phyloP scores from a whole-genome alignment of 2,797 vertebrate species.

The Enteromius unitaeniatus region DNA sequence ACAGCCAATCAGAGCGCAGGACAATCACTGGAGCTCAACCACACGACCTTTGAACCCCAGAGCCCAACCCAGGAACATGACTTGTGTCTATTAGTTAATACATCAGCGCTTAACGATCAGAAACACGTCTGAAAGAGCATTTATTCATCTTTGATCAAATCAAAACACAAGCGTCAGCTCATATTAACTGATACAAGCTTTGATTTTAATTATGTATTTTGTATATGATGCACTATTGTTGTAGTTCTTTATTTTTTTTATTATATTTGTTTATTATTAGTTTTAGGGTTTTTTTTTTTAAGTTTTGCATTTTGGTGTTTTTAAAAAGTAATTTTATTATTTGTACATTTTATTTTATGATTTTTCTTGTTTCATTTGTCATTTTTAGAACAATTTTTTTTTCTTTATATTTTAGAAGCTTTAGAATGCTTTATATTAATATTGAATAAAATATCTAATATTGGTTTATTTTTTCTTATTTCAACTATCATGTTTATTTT shows the following conservation, averaged over 20 bases:
- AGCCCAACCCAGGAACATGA: neutral
- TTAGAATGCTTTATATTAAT: too few species aligned
- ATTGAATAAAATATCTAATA: too few species aligned
- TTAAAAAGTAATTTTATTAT: neutral
- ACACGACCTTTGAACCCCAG: slow-evolving; percentile 53
- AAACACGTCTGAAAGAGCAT: neutral
- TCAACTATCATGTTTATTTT: too few species aligned
- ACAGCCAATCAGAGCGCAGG: slow-evolving; percentile 47
- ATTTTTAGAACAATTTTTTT: neutral
- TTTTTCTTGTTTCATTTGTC: neutral
- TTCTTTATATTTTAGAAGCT: too few species aligned
- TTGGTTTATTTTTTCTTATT: too few species aligned
- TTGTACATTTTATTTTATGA: neutral
- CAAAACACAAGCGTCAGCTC: neutral
- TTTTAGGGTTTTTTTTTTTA: neutral
- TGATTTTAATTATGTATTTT: too few species aligned
- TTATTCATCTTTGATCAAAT: neutral
- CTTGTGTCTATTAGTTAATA: neutral
- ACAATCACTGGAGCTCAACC: slow-evolving; percentile 47
- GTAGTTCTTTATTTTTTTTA: too few species aligned
- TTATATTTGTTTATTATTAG: neutral
- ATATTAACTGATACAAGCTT: too few species aligned
- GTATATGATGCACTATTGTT: too few species aligned
- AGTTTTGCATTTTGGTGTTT: neutral
- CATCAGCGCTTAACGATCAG: neutral